phyloP scores from a whole-genome alignment of 1,140 invertebrate genomes.

The Piezodorus guildinii region DNA sequence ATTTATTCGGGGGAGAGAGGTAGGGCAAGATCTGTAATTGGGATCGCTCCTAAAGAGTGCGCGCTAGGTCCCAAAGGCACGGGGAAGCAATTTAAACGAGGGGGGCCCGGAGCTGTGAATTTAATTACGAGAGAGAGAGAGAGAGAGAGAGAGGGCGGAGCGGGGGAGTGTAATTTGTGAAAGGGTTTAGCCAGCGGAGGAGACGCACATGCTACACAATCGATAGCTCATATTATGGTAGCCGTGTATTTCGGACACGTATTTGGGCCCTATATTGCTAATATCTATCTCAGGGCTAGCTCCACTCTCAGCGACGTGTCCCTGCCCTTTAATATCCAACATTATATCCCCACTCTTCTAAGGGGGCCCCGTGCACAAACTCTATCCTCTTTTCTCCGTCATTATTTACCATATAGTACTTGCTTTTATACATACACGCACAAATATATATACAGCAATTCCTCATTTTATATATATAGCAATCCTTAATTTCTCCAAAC shows the following conservation, averaged over 20 bases:
- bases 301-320: not conserved
- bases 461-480: no score
- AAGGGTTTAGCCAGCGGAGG: slow-evolving; percentile 16
- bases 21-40: slow-evolving; percentile 9
- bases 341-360: not conserved
- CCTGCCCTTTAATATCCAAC: slow-evolving; percentile 4
- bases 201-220: slow-evolving; percentile 26
- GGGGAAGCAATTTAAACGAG: slow-evolving; percentile 20
- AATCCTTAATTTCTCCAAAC: no score
- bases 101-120: slow-evolving; percentile 16
- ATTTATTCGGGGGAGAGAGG: slow-evolving; percentile 1
- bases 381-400: not conserved
- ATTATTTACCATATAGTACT: not conserved
- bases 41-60: slow-evolving; percentile 9
- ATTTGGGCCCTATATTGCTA: slow-evolving; percentile 21
- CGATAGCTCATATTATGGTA: slow-evolving; percentile 26
- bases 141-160: not conserved
- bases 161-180: slow-evolving; percentile 24
- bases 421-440: no score
- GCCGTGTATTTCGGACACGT: slow-evolving; percentile 24
- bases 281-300: slow-evolving; percentile 20
- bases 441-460: no score
- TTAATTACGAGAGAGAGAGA: slow-evolving; percentile 22
- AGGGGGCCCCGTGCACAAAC: no score
- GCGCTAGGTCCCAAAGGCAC: not conserved